Percentiles rank a stretch among this genome's conserved stretches.
Evolutionary conservation across 2,888 invertebrate species (phyloP).

Genomic region (Dermolepida albohirtum): DNA sequence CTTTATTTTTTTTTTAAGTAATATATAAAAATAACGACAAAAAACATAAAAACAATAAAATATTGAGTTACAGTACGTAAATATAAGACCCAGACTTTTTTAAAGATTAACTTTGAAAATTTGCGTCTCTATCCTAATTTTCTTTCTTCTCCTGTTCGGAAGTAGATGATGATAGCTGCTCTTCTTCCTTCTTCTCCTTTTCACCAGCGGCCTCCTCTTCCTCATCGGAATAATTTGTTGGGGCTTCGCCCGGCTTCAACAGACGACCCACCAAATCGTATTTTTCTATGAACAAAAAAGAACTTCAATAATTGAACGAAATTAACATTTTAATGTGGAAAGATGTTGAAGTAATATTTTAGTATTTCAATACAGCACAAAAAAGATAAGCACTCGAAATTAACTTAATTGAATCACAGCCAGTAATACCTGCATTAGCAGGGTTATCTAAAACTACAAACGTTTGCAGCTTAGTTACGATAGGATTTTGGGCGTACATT

Average conservation of each 20-base stretch:
- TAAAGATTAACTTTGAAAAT: slow-evolving; percentile 31
- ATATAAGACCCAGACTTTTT: slow-evolving; percentile 43
- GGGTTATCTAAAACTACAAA: too few species aligned
- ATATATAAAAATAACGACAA: slow-evolving; percentile 43
- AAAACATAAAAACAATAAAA: slow-evolving; percentile 42
- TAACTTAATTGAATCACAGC: too few species aligned
- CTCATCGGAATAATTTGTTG: slow-evolving; percentile 91
- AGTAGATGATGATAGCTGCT: not conserved
- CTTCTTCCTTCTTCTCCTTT: slow-evolving; percentile 61
- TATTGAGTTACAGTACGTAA: slow-evolving; percentile 39
- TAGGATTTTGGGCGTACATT: too few species aligned
- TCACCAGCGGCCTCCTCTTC: slow-evolving; percentile 74
- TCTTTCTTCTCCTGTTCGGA: slow-evolving; percentile 63
- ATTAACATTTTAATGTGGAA: not conserved
- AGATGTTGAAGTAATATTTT: too few species aligned
- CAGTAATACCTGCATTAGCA: too few species aligned
- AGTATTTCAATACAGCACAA: too few species aligned
- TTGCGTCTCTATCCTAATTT: slow-evolving; percentile 28
- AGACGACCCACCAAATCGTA: slow-evolving; percentile 92
- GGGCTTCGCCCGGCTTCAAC: slow-evolving; percentile 90
- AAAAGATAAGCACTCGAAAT: too few species aligned
- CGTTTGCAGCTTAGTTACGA: too few species aligned
- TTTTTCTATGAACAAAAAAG: slow-evolving; percentile 77
- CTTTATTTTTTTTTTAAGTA: slow-evolving; percentile 42
- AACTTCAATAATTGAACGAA: not conserved